Evolutionary conservation across 2,888 invertebrate genomes (phyloP).

Genomic region (Caenorhabditis sp.): DNA sequence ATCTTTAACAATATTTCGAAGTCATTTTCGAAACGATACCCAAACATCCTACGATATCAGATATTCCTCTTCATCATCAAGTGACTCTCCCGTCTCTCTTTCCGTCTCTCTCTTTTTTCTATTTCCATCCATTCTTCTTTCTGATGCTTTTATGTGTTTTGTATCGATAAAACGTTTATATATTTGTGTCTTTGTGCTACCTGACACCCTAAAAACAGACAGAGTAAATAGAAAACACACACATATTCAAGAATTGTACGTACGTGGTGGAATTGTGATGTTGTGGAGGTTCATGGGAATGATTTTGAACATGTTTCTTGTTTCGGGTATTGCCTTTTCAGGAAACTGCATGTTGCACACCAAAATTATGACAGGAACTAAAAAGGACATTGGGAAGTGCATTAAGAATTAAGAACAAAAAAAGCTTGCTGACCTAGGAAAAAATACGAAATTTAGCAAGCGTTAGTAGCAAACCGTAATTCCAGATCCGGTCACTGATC

Average conservation of each 20-base stretch:
- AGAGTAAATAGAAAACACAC: slow-evolving; percentile 3
- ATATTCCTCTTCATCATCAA: too few species aligned
- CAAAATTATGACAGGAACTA: neutral
- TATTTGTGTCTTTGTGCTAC: slow-evolving; percentile 3
- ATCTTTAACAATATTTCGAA: too few species aligned
- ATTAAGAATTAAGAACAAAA: too few species aligned
- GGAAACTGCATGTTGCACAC: slow-evolving; percentile 16
- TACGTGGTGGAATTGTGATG: slow-evolving; percentile 43
- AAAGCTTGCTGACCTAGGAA: too few species aligned
- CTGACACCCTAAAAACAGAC: slow-evolving; percentile 24
- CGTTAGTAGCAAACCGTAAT: slow-evolving; percentile 12
- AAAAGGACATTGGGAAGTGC: neutral
- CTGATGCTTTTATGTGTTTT: slow-evolving; percentile 51
- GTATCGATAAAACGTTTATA: slow-evolving; percentile 49
- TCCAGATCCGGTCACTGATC: slow-evolving; percentile 64
- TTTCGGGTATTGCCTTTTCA: slow-evolving; percentile 2
- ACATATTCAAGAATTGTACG: slow-evolving; percentile 36
- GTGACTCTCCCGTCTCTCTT: too few species aligned
- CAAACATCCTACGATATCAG: slow-evolving; percentile 13
- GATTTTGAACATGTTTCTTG: slow-evolving; percentile 26
- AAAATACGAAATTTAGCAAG: neutral
- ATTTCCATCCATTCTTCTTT: slow-evolving; percentile 9
- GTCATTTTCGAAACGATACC: neutral
- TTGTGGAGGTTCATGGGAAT: slow-evolving; percentile 27
- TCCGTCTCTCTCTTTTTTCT: slow-evolving; percentile 8